These are phyloP conservation scores for Calephelis nemesis DNA, from an alignment of 1,140 invertebrate species.

Conservation along the genomic window DNA sequence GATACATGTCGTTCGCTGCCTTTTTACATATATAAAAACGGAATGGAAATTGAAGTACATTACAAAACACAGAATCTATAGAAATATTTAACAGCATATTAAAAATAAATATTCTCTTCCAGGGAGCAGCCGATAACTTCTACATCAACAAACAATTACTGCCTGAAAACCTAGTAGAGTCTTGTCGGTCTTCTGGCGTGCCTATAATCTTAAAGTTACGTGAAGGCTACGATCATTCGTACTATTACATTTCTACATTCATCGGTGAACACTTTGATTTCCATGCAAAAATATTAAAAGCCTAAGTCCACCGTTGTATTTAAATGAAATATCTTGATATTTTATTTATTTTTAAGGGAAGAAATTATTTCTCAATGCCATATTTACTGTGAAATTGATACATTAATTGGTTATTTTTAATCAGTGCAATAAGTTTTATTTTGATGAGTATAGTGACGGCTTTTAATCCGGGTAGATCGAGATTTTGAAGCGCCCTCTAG, in stretches of 20 bases:
- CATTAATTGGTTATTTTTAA: no score
- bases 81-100: background rate
- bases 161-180: constrained; percentile 90
- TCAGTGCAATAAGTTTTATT: no score
- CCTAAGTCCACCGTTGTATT: constrained; percentile 35
- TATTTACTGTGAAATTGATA: background rate
- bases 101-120: constrained; percentile 42
- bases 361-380: background rate
- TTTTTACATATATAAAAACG: no score
- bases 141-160: constrained; percentile 87
- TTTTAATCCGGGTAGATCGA: no score
- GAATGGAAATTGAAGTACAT: no score
- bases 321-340: background rate
- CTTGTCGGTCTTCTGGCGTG: constrained; percentile 85
- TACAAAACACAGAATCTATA: no score
- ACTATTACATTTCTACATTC: constrained; percentile 96
- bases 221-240: constrained; percentile 97
- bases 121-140: constrained; percentile 93
- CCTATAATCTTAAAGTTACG: constrained; percentile 88
- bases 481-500: no score
- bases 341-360: background rate
- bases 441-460: no score
- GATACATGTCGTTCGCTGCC: no score
- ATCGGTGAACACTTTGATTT: constrained; percentile 96
- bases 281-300: constrained; percentile 87